Conservation (phyloP, 1,140 invertebrate genomes). For the Drosophila sucinea region DNA sequence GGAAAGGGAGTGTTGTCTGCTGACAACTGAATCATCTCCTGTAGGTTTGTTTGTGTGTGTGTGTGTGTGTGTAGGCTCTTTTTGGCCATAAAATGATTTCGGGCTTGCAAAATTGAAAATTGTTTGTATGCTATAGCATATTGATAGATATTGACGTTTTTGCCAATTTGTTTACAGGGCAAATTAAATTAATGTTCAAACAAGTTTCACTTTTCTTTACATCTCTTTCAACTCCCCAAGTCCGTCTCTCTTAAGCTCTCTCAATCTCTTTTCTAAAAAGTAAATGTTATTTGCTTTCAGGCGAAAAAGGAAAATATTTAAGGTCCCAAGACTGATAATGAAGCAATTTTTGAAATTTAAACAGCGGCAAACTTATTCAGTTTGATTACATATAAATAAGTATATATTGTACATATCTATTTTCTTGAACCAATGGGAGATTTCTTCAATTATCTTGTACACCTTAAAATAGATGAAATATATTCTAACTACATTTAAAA, state of each 20-base stretch:
- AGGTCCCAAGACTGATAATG: not conserved
- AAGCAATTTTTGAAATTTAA: not conserved
- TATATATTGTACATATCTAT: too few relatives aligned
- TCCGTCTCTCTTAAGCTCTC: slow-evolving; percentile 23
- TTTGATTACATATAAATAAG: too few relatives aligned
- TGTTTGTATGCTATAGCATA: slow-evolving; percentile 21
- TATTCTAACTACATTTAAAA: too few relatives aligned
- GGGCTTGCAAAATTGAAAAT: slow-evolving; percentile 28
- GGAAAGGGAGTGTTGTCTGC: not conserved
- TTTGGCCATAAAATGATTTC: slow-evolving; percentile 24
- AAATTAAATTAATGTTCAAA: slow-evolving; percentile 21
- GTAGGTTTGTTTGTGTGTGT: not conserved
- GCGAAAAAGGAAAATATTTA: not conserved
- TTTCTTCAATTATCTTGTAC: too few relatives aligned
- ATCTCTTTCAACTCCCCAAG: not conserved
- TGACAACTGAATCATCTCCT: slow-evolving; percentile 9
- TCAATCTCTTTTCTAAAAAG: not conserved
- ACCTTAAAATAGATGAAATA: too few relatives aligned
- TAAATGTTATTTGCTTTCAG: slow-evolving; percentile 4
- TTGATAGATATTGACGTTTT: slow-evolving; percentile 41
- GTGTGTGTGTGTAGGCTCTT: slow-evolving; percentile 1
- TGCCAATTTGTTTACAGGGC: slow-evolving; percentile 26
- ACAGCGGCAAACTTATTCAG: too few relatives aligned
- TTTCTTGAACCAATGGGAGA: too few relatives aligned
- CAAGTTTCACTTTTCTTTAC: slow-evolving; percentile 4